Base-by-base conservation (phyloP, 1,140 invertebrate species). In the Augochlora pura region DNA sequence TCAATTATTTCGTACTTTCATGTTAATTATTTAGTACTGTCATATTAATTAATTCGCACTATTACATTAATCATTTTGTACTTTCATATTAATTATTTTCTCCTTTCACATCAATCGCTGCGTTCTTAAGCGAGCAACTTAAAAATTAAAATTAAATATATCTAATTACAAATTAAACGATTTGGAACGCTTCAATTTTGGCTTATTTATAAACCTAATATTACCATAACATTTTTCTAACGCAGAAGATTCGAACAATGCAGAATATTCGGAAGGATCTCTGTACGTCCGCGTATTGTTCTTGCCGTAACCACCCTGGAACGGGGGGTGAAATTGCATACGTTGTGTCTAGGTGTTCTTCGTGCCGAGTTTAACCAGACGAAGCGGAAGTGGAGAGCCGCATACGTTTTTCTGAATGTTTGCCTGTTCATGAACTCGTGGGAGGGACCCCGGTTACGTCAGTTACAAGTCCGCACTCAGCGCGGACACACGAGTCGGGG, bases 401-500 rank as follows among this genome's bases (percentile, higher is more conserved):
- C 39, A n/a, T 10, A 12, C 38, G 16, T 67, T 75, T 59, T 67
- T 62, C 16, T 12, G 27, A 25, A n/a, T 59, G 42, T 49, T 64
- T 39, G 21, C 5, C 71, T 39, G 42, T 39, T 18, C n/a, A 16
- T 32, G 5, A 23, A 25, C 12, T 16, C 2, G n/a, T n/a, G n/a
- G n/a, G n/a, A n/a, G 21, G 23, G 46, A 21, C 54, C 39, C n/a
- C 14, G 42, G 75, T 38, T n/a, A 62, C n/a, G 67, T 77, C 75
- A 77, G 42, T 62, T 77, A 54, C 66, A 77, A 68, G 75, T 69
- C 54, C 32, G 42, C 74, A 49, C 74, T 77, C 66, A 21, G 10
- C 46, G 32, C 27, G 46, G 49, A 66, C 72, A 57, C 42, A 25
- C 12, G 42, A 62, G 66, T 62, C 42, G 67, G 42, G 52, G 25